Conservation (phyloP, 2,888 invertebrate genomes). For the Peribatodes rhomboidaria region DNA sequence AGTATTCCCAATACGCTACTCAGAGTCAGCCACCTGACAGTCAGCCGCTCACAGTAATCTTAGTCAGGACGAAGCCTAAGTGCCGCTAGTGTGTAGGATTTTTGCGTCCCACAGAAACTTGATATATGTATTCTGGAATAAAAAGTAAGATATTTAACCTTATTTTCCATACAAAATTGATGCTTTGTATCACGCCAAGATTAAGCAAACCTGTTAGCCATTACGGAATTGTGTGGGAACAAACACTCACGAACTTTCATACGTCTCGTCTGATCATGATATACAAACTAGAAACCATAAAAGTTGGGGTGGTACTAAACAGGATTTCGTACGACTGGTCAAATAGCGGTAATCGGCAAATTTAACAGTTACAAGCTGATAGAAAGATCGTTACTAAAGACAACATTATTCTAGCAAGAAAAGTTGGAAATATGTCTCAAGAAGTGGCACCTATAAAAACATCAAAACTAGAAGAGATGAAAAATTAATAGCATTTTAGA, state of each 20-base stretch:
- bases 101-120: too few relatives aligned
- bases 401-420: neutral
- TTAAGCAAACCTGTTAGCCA: neutral
- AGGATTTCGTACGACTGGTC: slow-evolving; percentile 23
- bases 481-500: neutral
- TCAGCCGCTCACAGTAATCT: too few relatives aligned
- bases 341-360: slow-evolving; percentile 27
- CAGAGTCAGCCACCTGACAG: too few relatives aligned
- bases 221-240: neutral
- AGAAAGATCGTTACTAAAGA: neutral
- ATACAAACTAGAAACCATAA: slow-evolving; percentile 3
- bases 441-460: neutral
- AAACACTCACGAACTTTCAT: neutral
- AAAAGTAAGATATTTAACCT: too few relatives aligned
- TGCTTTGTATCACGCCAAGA: too few relatives aligned
- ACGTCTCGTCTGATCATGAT: neutral
- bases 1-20: too few relatives aligned
- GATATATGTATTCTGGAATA: too few relatives aligned
- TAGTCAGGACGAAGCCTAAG: too few relatives aligned
- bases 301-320: slow-evolving; percentile 22
- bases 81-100: too few relatives aligned
- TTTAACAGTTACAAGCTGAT: slow-evolving; percentile 16
- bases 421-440: neutral
- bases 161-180: too few relatives aligned
- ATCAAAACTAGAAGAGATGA: neutral